These are phyloP conservation scores for Yasuhikotakia modesta DNA, from an alignment of 2,797 vertebrate species.

Conservation along the genomic window DNA sequence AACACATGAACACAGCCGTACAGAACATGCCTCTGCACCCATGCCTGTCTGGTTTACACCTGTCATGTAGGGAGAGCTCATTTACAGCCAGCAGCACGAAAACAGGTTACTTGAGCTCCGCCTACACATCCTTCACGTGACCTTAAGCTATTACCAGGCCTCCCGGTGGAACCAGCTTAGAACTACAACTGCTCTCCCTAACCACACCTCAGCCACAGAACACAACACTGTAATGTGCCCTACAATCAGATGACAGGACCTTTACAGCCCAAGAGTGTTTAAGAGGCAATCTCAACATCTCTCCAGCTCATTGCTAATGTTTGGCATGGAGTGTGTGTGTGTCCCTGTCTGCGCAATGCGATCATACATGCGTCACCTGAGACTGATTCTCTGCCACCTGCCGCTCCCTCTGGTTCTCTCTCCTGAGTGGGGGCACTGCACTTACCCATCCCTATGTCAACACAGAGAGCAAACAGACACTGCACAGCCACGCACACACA, in stretches of 20 bases:
- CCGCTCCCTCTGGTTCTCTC: slow-evolving; percentile 1
- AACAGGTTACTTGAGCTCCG: slow-evolving; percentile 76
- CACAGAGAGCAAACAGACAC: slow-evolving; percentile 61
- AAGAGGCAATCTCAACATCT: not conserved
- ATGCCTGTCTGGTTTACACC: slow-evolving; percentile 59
- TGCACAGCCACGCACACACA: slow-evolving; percentile 49
- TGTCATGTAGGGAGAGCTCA: slow-evolving; percentile 67
- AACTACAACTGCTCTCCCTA: slow-evolving; percentile 3
- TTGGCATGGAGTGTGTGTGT: slow-evolving; percentile 11
- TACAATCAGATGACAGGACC: not conserved
- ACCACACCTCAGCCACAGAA: not conserved
- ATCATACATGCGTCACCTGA: slow-evolving; percentile 63
- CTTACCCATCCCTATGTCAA: slow-evolving; percentile 65
- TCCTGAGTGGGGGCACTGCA: slow-evolving; percentile 48
- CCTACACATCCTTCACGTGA: slow-evolving; percentile 71
- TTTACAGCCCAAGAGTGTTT: not conserved
- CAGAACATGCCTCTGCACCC: slow-evolving; percentile 49
- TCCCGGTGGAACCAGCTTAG: slow-evolving; percentile 26
- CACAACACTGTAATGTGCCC: not conserved
- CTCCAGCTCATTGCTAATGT: not conserved
- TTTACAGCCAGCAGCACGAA: slow-evolving; percentile 71
- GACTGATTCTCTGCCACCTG: slow-evolving; percentile 58
- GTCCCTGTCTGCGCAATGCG: not conserved
- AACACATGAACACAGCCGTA: slow-evolving; percentile 1
- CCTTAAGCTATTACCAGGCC: slow-evolving; percentile 46